Base-by-base conservation (phyloP, 2,888 invertebrate genomes). In the Thera britannica region DNA sequence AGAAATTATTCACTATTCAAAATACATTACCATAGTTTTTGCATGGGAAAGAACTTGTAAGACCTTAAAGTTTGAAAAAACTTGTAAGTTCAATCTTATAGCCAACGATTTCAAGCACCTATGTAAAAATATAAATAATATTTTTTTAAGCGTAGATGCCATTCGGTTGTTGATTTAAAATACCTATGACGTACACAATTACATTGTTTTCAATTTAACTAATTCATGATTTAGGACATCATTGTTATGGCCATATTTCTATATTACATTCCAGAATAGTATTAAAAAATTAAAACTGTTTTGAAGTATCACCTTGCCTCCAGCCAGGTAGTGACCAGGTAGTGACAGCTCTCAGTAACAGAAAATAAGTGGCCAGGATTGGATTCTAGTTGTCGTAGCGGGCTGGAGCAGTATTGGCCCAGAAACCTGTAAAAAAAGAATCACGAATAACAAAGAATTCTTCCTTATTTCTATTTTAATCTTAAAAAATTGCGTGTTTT, bases 381-480 rank as follows among this genome's bases (percentile, higher is more conserved):
- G 72, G 70, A 75, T 72, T 85, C 82, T 92, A 92, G 85, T 91
- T 89, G 86, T 89, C 86, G 85, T 92, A 92, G 83, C 85, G 88
- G 70, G 80, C 78, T 68, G 88, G 75, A 70, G 79, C 87, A 58
- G 88, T 76, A 79, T 89, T 88, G 72, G 83, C 84, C 92, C 92
- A 91, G 77, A 86, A 89, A 84, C 92, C 93, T 93, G 80, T 7
- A 72, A 61, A 51, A 51, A 23, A 58, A 67, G 8, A 62, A 3
- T 38, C 1, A 55, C 0, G 1, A 23, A 51, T 51, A 34, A 34
- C 9, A 34, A 34, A 8, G 2, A 9, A 34, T 52, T 23, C 51
- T 51, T 51, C n/a, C 12, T 49, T 12, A 23, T 23, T 51, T 23
- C 6, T 51, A 7, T 51, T 51, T 51, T 51, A 0, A 51, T 23